phyloP scores from a whole-genome alignment of 2,797 vertebrate species.

The Champsocephalus esox region DNA sequence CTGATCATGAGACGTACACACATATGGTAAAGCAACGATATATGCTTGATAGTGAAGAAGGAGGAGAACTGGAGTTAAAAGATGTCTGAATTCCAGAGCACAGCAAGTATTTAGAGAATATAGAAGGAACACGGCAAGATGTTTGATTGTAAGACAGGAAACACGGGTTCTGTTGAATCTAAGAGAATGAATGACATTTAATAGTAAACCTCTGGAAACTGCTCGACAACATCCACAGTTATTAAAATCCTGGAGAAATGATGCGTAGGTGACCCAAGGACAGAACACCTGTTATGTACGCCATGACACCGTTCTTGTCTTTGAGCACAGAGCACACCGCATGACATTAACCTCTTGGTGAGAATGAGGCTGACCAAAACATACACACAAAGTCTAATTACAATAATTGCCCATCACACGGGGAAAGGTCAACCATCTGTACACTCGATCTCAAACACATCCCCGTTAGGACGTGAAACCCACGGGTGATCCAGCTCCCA shows the following conservation, averaged over 20 bases:
- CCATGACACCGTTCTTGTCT: slow-evolving; percentile 38
- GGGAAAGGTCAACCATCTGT: slow-evolving; percentile 47
- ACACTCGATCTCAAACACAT: slow-evolving; percentile 46
- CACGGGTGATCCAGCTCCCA: slow-evolving; percentile 32
- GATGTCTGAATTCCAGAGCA: slow-evolving; percentile 48
- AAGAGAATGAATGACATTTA: slow-evolving; percentile 22
- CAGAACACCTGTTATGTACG: slow-evolving; percentile 48
- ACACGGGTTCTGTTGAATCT: slow-evolving; percentile 24
- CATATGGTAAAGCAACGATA: slow-evolving; percentile 17
- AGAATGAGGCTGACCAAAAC: slow-evolving; percentile 52
- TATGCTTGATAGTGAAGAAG: slow-evolving; percentile 31
- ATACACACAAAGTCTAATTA: slow-evolving; percentile 58
- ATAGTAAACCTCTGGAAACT: neutral
- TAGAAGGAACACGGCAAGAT: slow-evolving; percentile 31
- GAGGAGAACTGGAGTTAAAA: slow-evolving; percentile 35
- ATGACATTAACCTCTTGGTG: slow-evolving; percentile 43
- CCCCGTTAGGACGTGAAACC: slow-evolving; percentile 24
- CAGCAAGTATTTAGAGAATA: slow-evolving; percentile 43
- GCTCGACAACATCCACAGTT: slow-evolving; percentile 1
- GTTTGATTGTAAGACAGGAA: slow-evolving; percentile 44
- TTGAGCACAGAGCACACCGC: slow-evolving; percentile 17
- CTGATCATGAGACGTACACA: slow-evolving; percentile 28
- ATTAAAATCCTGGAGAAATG: slow-evolving; percentile 37
- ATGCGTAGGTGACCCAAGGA: slow-evolving; percentile 24
- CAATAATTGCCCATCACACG: slow-evolving; percentile 62